Conservation (phyloP, 2,888 invertebrate species). For the Tanypteryx hageni region DNA sequence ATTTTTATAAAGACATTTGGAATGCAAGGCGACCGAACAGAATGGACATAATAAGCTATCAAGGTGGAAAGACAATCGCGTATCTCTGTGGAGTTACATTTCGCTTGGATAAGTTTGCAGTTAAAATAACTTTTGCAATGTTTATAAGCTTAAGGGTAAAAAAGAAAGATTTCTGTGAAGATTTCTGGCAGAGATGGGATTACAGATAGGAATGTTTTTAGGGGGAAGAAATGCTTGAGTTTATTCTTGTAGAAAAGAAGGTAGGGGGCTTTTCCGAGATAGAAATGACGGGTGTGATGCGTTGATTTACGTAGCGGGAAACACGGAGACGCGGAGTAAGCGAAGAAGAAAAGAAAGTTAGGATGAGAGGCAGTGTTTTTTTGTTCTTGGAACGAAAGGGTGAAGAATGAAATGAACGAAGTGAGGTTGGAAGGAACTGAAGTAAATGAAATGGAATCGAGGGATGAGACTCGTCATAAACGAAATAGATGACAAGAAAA, state of each 20-base stretch:
- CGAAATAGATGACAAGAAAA: too few species aligned
- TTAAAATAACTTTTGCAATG: too few species aligned
- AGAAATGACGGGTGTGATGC: not conserved
- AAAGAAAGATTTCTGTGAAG: too few species aligned
- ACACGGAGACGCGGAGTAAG: not conserved
- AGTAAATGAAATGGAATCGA: too few species aligned
- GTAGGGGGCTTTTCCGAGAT: not conserved
- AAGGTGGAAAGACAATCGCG: slow-evolving; percentile 25
- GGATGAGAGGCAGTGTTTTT: not conserved
- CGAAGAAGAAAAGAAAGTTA: not conserved
- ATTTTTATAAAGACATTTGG: not conserved
- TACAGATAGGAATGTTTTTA: too few species aligned
- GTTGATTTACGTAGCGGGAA: not conserved
- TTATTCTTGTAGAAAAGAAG: too few species aligned
- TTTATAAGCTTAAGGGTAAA: too few species aligned
- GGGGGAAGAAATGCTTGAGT: too few species aligned
- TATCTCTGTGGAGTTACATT: not conserved
- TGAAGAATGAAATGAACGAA: not conserved
- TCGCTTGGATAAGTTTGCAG: not conserved
- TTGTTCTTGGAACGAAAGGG: not conserved
- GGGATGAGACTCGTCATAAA: too few species aligned
- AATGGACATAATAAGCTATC: slow-evolving; percentile 16
- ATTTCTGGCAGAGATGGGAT: too few species aligned
- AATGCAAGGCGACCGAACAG: not conserved
- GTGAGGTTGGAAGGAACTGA: not conserved